phyloP scores from a whole-genome alignment of 2,113 vertebrate species.

The Buteo buteo region DNA sequence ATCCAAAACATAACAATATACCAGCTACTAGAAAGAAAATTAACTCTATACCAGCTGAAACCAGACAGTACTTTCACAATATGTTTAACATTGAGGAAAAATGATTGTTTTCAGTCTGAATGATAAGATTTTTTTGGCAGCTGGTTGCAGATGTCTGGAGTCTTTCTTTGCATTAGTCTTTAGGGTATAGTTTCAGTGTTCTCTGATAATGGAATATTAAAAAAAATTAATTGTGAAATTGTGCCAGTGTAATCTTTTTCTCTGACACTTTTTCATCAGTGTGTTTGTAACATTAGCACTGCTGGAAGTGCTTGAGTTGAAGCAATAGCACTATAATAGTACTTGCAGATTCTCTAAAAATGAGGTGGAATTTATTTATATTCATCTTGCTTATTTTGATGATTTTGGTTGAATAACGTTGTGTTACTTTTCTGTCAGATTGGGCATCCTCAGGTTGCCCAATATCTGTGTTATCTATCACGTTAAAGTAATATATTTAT shows the following conservation, averaged over 20 bases:
- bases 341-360: background rate
- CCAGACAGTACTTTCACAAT: too few relatives aligned
- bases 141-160: background rate
- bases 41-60: too few relatives aligned
- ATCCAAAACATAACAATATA: too few relatives aligned
- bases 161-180: background rate
- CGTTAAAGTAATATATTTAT: background rate
- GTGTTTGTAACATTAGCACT: background rate
- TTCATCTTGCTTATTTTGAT: background rate
- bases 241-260: background rate
- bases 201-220: background rate
- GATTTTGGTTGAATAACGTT: background rate
- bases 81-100: background rate
- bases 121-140: background rate
- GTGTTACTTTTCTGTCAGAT: background rate
- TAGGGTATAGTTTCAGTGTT: background rate
- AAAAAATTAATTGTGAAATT: background rate
- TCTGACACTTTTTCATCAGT: background rate
- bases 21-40: too few relatives aligned
- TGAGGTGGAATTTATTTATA: background rate
- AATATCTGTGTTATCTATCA: background rate
- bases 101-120: background rate
- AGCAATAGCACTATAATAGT: background rate
- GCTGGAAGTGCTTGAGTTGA: background rate
- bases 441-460: background rate